Percentiles rank a stretch among this genome's conserved stretches.
These are phyloP conservation scores for Athalia cordata DNA, from an alignment of 2,888 invertebrate genomes.

Conservation along the genomic window DNA sequence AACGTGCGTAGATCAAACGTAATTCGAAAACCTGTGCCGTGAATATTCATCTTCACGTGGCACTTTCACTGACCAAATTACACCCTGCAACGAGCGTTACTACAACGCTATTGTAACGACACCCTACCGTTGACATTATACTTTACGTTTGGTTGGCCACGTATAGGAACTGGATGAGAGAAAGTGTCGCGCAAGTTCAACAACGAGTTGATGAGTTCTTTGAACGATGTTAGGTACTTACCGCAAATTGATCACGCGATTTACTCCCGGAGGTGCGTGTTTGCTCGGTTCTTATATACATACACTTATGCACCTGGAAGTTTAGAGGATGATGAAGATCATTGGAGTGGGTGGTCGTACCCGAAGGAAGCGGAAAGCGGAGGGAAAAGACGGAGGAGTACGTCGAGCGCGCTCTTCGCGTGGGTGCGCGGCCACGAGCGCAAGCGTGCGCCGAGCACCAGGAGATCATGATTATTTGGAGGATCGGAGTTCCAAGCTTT, in stretches of 20 bases:
- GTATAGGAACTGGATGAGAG: background rate
- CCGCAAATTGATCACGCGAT: too few species aligned
- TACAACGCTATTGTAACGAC: background rate
- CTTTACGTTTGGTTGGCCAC: background rate
- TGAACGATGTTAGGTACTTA: background rate
- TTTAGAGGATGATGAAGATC: background rate
- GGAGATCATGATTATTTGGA: constrained; percentile 52
- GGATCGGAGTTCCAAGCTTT: constrained; percentile 9
- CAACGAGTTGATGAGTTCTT: background rate
- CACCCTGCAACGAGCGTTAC: background rate
- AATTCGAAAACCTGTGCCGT: background rate
- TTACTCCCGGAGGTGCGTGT: background rate
- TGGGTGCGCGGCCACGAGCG: constrained; percentile 56
- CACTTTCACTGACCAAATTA: constrained; percentile 27
- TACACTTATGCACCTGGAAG: background rate
- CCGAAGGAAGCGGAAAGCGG: background rate
- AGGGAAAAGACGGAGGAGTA: background rate
- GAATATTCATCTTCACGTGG: background rate
- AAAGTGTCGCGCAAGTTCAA: background rate
- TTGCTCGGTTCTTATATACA: background rate
- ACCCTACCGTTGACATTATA: background rate
- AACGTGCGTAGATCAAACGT: too few species aligned
- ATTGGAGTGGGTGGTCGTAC: background rate
- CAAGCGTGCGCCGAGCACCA: constrained; percentile 60
- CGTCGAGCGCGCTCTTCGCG: constrained; percentile 20